Evolutionary conservation across 2,888 invertebrate species (phyloP).

Genomic region (Agonopterix heracliana): DNA sequence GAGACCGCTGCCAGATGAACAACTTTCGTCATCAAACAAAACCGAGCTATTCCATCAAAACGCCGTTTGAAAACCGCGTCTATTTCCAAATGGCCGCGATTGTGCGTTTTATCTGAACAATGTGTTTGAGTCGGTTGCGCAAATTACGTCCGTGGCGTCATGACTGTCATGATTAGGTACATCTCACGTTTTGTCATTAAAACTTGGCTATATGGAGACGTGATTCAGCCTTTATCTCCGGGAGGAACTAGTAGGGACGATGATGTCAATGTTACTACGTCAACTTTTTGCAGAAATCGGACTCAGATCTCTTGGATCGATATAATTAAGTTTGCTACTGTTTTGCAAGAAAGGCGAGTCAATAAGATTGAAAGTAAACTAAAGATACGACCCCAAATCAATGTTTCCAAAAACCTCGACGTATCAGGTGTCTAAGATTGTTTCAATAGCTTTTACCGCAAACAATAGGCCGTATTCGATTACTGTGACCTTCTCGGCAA

Average conservation of each 20-base stretch:
- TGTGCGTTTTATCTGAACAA: slow-evolving; percentile 29
- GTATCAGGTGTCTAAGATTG: slow-evolving; percentile 20
- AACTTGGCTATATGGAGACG: slow-evolving; percentile 20
- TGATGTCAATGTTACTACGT: slow-evolving; percentile 44
- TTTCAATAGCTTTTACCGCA: slow-evolving; percentile 24
- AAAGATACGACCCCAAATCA: background rate
- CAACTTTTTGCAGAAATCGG: slow-evolving; percentile 13
- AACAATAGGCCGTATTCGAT: slow-evolving; percentile 46
- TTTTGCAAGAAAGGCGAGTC: slow-evolving; percentile 1
- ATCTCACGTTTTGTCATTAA: slow-evolving; percentile 19
- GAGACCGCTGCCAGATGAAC: background rate
- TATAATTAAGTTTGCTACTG: too few relatives aligned
- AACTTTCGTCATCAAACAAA: slow-evolving; percentile 5
- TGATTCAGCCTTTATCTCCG: slow-evolving; percentile 22
- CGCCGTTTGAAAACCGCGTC: slow-evolving; percentile 22
- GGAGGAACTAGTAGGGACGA: slow-evolving; percentile 13
- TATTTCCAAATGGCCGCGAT: slow-evolving; percentile 22
- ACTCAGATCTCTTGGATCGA: too few relatives aligned
- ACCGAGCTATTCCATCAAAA: slow-evolving; percentile 19
- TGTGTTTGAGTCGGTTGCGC: slow-evolving; percentile 27
- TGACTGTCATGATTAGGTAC: slow-evolving; percentile 6
- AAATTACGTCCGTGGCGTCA: slow-evolving; percentile 26
- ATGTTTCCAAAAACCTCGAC: slow-evolving; percentile 11
- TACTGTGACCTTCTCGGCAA: slow-evolving; percentile 44
- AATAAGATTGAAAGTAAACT: slow-evolving; percentile 2